Evolutionary conservation across 1,140 invertebrate genomes (phyloP), one percentile per base, ranked within the genome.

Genomic region (Homalodisca vitripennis): DNA sequence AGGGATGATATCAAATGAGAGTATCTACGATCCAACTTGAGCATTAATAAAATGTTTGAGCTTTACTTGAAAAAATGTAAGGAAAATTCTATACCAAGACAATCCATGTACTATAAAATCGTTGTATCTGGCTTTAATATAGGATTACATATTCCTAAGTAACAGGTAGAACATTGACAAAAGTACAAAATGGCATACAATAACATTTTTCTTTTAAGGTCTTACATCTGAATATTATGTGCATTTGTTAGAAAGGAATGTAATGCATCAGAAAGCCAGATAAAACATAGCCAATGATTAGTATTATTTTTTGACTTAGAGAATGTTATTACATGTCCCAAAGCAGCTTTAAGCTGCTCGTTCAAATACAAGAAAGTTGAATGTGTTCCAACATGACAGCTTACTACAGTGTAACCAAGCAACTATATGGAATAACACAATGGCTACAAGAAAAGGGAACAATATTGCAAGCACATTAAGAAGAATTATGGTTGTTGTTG

Each of bases 331-430:
- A n/a, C 55, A 20, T 12, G 55, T 47, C 46, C n/a, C 26, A n/a
- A n/a, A n/a, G n/a, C n/a, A n/a, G n/a, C n/a, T n/a, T n/a, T n/a
- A n/a, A n/a, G n/a, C n/a, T n/a, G n/a, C n/a, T 29, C 48, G 47
- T 20, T 76, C 30, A 65, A 76, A 74, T 47, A 66, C 73, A 66
- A 69, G 53, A 10, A 77, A 75, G 69, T 57, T 75, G 22, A 71
- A 55, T 30, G 72, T 74, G 13, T 75, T 76, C n/a, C 65, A 77
- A 75, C 55, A 57, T 76, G 13, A 75, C 73, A 29, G 73, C 74
- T 13, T 69, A 72, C 57, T 57, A 71, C 12, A 75, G 67, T 17
- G 67, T 51, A 55, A 73, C 32, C 22, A 70, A 70, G 14, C 55
- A 72, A 70, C 68, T 63, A 2, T 77, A 1, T 76, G 74, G 74